A percentile compares a stretch with the other conserved stretches of the same genome.
Conservation (phyloP, 2,888 invertebrate species). For the Pollenia angustigena region DNA sequence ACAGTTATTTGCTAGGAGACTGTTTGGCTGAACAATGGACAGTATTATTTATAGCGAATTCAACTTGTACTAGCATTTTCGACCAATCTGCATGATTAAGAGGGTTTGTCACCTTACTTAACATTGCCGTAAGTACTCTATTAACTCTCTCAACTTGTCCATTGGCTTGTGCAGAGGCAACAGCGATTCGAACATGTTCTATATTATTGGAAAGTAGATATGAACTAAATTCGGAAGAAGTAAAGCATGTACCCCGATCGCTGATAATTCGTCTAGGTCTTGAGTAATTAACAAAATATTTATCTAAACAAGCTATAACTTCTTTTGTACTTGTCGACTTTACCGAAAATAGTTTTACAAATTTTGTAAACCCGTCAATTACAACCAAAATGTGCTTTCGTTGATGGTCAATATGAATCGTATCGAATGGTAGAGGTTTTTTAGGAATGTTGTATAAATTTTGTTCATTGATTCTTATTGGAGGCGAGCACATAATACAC, state of each 20-base stretch:
- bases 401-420: slow-evolving; percentile 39
- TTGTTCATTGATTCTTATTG: slow-evolving; percentile 22
- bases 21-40: slow-evolving; percentile 75
- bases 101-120: slow-evolving; percentile 61
- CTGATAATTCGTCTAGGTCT: slow-evolving; percentile 34
- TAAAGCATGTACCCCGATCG: slow-evolving; percentile 38
- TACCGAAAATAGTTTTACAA: slow-evolving; percentile 21
- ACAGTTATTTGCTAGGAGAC: slow-evolving; percentile 76
- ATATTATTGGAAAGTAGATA: slow-evolving; percentile 47
- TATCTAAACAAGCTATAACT: slow-evolving; percentile 11
- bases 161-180: slow-evolving; percentile 62
- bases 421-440: slow-evolving; percentile 38
- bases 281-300: slow-evolving; percentile 42
- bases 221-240: slow-evolving; percentile 23
- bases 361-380: slow-evolving; percentile 42
- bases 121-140: slow-evolving; percentile 52
- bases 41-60: slow-evolving; percentile 77
- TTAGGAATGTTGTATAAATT: slow-evolving; percentile 38
- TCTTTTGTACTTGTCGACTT: slow-evolving; percentile 36
- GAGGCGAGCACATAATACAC: slow-evolving; percentile 33
- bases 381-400: slow-evolving; percentile 42
- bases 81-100: slow-evolving; percentile 49
- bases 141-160: slow-evolving; percentile 59
- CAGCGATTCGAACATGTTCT: slow-evolving; percentile 54
- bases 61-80: slow-evolving; percentile 67